Percentiles rank a stretch among this genome's conserved stretches.
These are phyloP conservation scores for Chelonus formosanus DNA, from an alignment of 2,888 invertebrate genomes.

Conservation along the genomic window DNA sequence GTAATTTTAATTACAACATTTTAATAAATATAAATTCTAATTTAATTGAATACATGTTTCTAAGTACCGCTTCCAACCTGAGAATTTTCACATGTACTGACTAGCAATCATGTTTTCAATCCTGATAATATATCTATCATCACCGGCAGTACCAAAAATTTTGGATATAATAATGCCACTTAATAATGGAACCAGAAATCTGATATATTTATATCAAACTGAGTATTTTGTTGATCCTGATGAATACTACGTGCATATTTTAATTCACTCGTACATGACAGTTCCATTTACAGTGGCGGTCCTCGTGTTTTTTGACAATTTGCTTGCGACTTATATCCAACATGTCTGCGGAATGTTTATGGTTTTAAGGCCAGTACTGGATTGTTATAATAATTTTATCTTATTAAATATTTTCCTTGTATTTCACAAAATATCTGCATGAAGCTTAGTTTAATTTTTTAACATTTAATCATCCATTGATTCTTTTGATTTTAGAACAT, in stretches of 20 bases:
- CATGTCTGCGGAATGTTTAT: constrained; percentile 40
- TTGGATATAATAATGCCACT: constrained; percentile 36
- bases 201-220: constrained; percentile 36
- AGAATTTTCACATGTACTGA: constrained; percentile 2
- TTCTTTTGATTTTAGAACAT: no score
- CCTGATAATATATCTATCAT: constrained; percentile 30
- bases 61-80: background rate
- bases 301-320: constrained; percentile 32
- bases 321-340: constrained; percentile 37
- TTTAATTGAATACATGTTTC: background rate
- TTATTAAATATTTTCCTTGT: background rate
- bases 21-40: no score
- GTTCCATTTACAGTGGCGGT: constrained; percentile 28
- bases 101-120: constrained; percentile 16
- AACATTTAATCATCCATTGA: no score
- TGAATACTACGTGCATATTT: constrained; percentile 34
- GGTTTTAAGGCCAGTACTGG: constrained; percentile 33
- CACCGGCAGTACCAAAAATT: constrained; percentile 37
- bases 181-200: constrained; percentile 34
- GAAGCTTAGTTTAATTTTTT: no score
- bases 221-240: constrained; percentile 38
- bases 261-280: constrained; percentile 37
- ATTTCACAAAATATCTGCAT: no score
- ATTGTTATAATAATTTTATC: no score
- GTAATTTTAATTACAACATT: no score